Conservation (phyloP, 2,113 vertebrate genomes). For the Stigmatopora argus region DNA sequence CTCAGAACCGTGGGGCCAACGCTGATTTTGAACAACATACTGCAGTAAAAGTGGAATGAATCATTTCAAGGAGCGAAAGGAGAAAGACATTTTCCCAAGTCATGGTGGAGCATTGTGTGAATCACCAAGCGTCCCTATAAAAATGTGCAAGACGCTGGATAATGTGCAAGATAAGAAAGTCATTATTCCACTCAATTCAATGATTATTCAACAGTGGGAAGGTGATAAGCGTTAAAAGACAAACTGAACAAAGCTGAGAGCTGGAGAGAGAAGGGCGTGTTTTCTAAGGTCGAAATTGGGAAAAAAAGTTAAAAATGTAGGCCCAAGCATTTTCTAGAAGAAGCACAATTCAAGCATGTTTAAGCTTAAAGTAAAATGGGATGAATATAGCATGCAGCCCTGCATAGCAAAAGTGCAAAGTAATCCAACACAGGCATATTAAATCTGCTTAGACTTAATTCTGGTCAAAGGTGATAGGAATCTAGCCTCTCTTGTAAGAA, state of each 20-base stretch:
- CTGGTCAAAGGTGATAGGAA: neutral
- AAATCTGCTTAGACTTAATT: neutral
- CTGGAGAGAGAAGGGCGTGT: slow-evolving; percentile 10
- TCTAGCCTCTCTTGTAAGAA: neutral
- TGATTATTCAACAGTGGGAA: slow-evolving; percentile 35
- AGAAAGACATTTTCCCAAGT: neutral
- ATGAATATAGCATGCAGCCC: slow-evolving; percentile 47
- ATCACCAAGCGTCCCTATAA: slow-evolving; percentile 8
- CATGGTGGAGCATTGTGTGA: neutral
- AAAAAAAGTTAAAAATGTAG: slow-evolving; percentile 24
- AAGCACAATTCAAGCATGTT: slow-evolving; percentile 27
- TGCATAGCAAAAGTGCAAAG: slow-evolving; percentile 24
- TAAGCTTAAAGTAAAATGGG: slow-evolving; percentile 31
- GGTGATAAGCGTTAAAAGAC: slow-evolving; percentile 46
- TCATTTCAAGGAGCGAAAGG: slow-evolving; percentile 10
- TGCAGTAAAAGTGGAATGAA: slow-evolving; percentile 21
- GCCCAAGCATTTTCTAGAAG: slow-evolving; percentile 22
- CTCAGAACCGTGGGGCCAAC: no score
- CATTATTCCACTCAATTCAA: slow-evolving; percentile 51
- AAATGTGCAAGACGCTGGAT: slow-evolving; percentile 32
- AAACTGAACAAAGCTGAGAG: slow-evolving; percentile 43
- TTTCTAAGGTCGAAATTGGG: slow-evolving; percentile 13
- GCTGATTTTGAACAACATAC: no score
- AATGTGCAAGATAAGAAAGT: slow-evolving; percentile 45
- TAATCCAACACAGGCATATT: slow-evolving; percentile 4